Conservation (phyloP, 2,888 invertebrate genomes). For the Pogonocherus hispidulus region DNA sequence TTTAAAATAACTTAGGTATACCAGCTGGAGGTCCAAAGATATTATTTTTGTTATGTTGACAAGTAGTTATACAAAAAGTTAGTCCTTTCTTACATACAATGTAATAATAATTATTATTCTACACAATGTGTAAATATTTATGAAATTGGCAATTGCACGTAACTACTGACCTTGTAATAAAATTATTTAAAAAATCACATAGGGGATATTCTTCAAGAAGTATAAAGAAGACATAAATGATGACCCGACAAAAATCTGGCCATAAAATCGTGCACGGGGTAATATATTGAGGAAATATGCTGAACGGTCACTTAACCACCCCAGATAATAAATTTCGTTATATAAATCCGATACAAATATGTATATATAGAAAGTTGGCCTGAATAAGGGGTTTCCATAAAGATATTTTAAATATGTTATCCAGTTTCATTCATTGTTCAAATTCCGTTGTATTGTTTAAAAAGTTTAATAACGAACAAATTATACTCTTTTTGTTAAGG, state of each 20-base stretch:
- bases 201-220: neutral
- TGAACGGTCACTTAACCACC: conserved; percentile 58
- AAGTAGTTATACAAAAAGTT: no score
- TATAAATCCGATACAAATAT: conserved; percentile 49
- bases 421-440: neutral
- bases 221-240: conserved; percentile 53
- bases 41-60: no score
- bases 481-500: no score
- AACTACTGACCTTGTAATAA: no score
- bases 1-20: no score
- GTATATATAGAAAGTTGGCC: conserved; percentile 13
- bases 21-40: no score
- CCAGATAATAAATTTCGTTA: conserved; percentile 52
- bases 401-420: neutral
- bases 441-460: no score
- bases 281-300: conserved; percentile 58
- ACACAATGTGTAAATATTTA: no score
- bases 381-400: neutral
- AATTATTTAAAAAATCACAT: conserved; percentile 6
- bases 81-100: no score
- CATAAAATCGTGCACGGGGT: conserved; percentile 42
- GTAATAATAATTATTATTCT: no score
- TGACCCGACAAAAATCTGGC: conserved; percentile 58
- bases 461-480: no score
- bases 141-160: no score